Evolutionary conservation across 2,797 vertebrate species (phyloP).

Genomic region (Uromys caudimaculatus): DNA sequence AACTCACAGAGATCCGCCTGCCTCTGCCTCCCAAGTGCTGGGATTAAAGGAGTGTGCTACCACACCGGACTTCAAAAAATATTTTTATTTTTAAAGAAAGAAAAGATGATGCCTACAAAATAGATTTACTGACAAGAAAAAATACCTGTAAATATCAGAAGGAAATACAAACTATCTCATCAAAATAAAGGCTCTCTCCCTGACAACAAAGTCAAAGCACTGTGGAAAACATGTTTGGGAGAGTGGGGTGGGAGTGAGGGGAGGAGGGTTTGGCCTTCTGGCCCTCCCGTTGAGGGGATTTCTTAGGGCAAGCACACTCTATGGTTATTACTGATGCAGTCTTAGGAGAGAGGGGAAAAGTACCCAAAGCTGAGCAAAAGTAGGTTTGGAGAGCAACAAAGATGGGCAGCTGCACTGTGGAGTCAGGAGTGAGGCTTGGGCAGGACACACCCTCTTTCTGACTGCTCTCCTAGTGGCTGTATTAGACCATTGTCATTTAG

Average conservation of each 20-base stretch:
- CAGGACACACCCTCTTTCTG: background rate
- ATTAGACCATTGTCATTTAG: background rate
- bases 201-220: background rate
- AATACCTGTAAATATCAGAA: background rate
- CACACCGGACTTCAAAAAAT: background rate
- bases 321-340: background rate
- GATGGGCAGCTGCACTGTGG: background rate
- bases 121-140: background rate
- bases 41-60: background rate
- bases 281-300: background rate
- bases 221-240: background rate
- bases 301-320: background rate
- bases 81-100: background rate
- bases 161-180: background rate
- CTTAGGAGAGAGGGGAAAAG: background rate
- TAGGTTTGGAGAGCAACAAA: background rate
- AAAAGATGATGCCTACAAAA: background rate
- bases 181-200: background rate
- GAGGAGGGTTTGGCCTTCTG: background rate
- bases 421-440: accelerated
- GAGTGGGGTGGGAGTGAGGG: accelerated
- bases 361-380: background rate
- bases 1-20: background rate
- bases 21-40: background rate
- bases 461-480: background rate